These are phyloP conservation scores for Scleropages formosus DNA, from an alignment of 2,797 vertebrate genomes.

Conservation along the genomic window DNA sequence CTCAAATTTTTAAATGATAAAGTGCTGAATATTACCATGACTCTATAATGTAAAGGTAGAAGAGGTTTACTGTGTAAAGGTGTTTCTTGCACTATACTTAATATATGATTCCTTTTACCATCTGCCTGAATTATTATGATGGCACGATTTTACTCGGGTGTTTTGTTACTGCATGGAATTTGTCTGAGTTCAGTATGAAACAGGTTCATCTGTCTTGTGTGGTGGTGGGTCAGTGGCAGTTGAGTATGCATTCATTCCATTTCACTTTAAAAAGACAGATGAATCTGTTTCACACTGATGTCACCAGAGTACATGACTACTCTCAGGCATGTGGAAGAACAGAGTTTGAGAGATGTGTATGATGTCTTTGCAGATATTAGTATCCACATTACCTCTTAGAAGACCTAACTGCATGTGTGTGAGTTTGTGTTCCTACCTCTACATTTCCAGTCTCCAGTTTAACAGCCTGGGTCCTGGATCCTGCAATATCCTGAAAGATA, in stretches of 20 bases:
- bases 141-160: neutral
- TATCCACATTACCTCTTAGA: conserved; percentile 29
- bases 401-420: conserved; percentile 38
- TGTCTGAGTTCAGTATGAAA: no score
- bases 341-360: neutral
- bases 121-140: neutral
- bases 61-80: neutral
- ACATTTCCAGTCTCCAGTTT: conserved; percentile 81
- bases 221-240: no score
- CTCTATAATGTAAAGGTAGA: neutral
- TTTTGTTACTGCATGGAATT: no score
- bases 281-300: no score
- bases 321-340: neutral
- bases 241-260: no score
- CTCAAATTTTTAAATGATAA: no score
- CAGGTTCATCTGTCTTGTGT: no score
- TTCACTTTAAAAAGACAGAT: no score
- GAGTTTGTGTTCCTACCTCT: conserved; percentile 30
- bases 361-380: conserved; percentile 1
- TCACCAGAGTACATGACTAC: neutral
- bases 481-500: conserved; percentile 78
- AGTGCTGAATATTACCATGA: neutral
- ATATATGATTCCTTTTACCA: neutral
- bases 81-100: neutral
- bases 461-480: conserved; percentile 86